Evolutionary conservation across 2,113 vertebrate genomes (phyloP), one percentile per base, ranked within the genome.

Genomic region (Vireo altiloquus): DNA sequence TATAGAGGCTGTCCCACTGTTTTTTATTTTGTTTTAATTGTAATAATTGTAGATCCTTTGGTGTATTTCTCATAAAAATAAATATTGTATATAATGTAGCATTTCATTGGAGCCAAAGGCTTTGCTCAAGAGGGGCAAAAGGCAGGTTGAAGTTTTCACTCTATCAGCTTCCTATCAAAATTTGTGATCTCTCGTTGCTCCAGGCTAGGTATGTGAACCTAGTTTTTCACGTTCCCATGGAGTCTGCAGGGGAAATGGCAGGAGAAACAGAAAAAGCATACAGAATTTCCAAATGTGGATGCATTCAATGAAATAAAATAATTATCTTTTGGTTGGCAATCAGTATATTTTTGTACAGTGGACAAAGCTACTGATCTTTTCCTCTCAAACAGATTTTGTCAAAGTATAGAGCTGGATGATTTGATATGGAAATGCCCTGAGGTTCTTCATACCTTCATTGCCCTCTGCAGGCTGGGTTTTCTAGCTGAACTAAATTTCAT

Each of bases 1-100:
- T 11, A 42, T 37, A 71, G 13, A 88, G 52, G 6, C 16, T 74
- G 15, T 42, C n/a, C 25, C 18, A 21, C 23, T 64, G 7, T 35
- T 82, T 76, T 40, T 54, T 81, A 76, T 64, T 30, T 81, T 77
- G 19, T 69, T 93, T 78, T 56, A 47, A 52, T 82, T 53, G 9
- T 44, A 49, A 89, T 77, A 50, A 40, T 70, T 0, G 0, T 42
- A 39, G 18, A 70, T 68, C 5, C 7, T 78, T 79, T 46, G 15
- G 7, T 53, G 47, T 87, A 50, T 84, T 96, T 94, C 37, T 44
- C 64, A 31, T 80, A 56, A 92, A 74, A 59, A 75, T 35, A 25
- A 27, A 39, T 80, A 49, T 46, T 42, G 9, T 17, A 22, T 68
- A n/a, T 53, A 82, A 37, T 6, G 25, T 40, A 20, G 3, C 30